Conservation (phyloP, 2,797 vertebrate genomes). For the Rachycentron canadum region DNA sequence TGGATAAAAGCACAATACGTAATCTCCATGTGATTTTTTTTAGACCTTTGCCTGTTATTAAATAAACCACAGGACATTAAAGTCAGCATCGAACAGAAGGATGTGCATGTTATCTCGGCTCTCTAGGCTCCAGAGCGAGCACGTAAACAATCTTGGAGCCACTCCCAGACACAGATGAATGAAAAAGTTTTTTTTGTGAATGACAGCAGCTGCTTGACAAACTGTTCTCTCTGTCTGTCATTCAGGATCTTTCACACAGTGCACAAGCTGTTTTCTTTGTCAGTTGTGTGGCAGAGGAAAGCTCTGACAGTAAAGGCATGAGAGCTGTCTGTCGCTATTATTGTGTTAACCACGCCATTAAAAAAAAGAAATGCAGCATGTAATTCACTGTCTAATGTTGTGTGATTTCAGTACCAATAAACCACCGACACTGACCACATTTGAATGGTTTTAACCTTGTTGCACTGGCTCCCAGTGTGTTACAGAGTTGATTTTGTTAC, state of each 20-base stretch:
- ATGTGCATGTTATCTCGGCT: background rate
- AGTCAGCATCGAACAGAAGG: background rate
- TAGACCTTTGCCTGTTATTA: background rate
- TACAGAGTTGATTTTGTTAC: no score
- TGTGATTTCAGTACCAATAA: background rate
- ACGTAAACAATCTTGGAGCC: slow-evolving; percentile 55
- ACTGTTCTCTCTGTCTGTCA: slow-evolving; percentile 52
- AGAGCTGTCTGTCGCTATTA: background rate
- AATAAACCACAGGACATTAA: background rate
- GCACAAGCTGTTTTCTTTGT: slow-evolving; percentile 44
- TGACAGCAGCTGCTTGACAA: slow-evolving; percentile 63
- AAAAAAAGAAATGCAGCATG: background rate
- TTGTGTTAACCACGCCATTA: background rate
- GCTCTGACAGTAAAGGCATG: background rate
- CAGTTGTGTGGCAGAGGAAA: slow-evolving; percentile 13
- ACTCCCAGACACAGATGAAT: slow-evolving; percentile 65
- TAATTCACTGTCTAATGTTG: background rate
- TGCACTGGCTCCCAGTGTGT: no score
- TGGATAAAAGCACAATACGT: background rate
- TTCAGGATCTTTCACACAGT: slow-evolving; percentile 33
- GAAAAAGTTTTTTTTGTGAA: slow-evolving; percentile 75
- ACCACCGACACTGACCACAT: background rate
- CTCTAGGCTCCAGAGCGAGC: slow-evolving; percentile 37
- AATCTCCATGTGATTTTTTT: background rate
- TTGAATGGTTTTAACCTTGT: no score